Conservation (phyloP, 2,888 invertebrate genomes). For the Lingula anatina region DNA sequence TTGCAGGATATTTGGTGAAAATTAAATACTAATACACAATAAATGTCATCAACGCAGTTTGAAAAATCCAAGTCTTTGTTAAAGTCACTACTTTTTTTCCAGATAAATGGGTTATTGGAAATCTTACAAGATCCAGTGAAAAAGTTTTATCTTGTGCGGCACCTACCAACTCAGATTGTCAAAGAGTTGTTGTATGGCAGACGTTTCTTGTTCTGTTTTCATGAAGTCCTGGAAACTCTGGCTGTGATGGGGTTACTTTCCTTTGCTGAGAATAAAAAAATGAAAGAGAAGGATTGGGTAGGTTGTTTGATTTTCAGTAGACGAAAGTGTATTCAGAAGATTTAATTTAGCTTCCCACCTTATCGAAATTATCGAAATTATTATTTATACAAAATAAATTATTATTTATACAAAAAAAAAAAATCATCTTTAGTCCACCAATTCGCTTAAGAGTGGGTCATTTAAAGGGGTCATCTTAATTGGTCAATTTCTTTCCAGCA, state of each 20-base stretch:
- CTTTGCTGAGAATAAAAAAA: conserved; percentile 62
- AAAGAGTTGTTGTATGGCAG: conserved; percentile 57
- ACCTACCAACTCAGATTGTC: conserved; percentile 57
- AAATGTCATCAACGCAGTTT: too few relatives aligned
- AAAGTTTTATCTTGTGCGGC: conserved; percentile 62
- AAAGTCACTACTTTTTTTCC: conserved; percentile 4
- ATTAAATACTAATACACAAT: too few relatives aligned
- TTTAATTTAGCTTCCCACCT: too few relatives aligned
- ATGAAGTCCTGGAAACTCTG: conserved; percentile 59
- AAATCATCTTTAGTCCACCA: neutral
- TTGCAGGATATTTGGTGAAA: too few relatives aligned
- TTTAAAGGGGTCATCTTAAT: too few relatives aligned
- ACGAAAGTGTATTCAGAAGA: too few relatives aligned
- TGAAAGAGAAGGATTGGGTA: conserved; percentile 68
- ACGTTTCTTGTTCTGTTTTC: conserved; percentile 60
- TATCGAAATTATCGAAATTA: too few relatives aligned
- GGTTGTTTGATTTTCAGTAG: too few relatives aligned
- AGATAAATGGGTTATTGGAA: conserved; percentile 58
- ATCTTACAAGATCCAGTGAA: conserved; percentile 65
- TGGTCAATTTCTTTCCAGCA: conserved; percentile 24
- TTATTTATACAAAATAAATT: too few relatives aligned
- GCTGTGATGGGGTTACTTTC: conserved; percentile 66
- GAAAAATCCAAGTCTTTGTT: too few relatives aligned
- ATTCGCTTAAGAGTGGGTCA: neutral
- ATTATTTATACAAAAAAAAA: too few relatives aligned